Conservation (phyloP, 2,888 invertebrate genomes). For the Hemaris fuciformis region DNA sequence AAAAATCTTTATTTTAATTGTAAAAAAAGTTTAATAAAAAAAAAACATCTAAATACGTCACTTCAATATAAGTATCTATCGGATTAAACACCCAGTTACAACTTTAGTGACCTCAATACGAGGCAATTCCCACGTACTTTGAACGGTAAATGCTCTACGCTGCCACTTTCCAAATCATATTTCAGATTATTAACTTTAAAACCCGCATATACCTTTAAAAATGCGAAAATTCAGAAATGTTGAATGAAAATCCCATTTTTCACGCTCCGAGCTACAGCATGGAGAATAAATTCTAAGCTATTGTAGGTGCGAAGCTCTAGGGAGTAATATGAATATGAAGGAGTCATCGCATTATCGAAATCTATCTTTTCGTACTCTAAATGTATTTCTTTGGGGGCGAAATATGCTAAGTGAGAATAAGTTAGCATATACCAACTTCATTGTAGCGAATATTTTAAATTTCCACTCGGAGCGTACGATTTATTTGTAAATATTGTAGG, state of each 20-base stretch:
- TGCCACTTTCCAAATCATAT: neutral
- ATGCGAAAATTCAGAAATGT: slow-evolving; percentile 1
- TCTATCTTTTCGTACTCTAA: slow-evolving; percentile 20
- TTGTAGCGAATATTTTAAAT: neutral
- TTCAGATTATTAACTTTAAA: slow-evolving; percentile 10
- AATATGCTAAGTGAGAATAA: neutral
- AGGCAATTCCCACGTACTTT: neutral
- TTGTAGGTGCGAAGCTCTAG: slow-evolving; percentile 17
- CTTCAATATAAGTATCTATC: neutral
- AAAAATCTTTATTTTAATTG: neutral
- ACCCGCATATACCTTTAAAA: slow-evolving; percentile 2
- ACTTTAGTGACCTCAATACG: neutral
- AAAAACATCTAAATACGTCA: neutral
- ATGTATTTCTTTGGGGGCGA: neutral
- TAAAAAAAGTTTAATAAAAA: neutral
- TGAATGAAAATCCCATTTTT: slow-evolving; percentile 10
- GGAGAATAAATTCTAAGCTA: slow-evolving; percentile 12
- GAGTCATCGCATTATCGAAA: slow-evolving; percentile 36
- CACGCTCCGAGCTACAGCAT: neutral
- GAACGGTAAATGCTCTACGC: neutral
- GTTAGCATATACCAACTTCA: neutral
- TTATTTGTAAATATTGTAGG: neutral
- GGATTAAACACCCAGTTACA: neutral
- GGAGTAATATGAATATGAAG: slow-evolving; percentile 39
- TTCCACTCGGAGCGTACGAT: neutral